Percentiles rank a stretch among this genome's conserved stretches.
Evolutionary conservation across 2,113 vertebrate species (phyloP).

Genomic region (Scalopus aquaticus): DNA sequence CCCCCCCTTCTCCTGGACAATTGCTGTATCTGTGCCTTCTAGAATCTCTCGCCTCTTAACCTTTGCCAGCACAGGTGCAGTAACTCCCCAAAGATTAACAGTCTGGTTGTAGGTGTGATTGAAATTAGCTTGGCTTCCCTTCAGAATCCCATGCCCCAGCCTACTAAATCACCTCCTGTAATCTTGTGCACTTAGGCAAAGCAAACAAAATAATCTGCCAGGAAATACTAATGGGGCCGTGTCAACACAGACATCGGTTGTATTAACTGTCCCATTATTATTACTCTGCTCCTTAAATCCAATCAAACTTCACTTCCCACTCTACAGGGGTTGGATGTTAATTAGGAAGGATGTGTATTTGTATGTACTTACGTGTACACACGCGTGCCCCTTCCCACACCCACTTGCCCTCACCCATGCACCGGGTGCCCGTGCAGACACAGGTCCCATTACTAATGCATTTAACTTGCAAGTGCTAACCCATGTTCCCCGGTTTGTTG

Average conservation of each 20-base stretch:
- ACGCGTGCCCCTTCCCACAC: fast-evolving
- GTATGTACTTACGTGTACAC: not conserved
- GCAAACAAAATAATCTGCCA: constrained; percentile 84
- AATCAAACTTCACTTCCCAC: constrained; percentile 69
- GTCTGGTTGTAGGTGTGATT: constrained; percentile 82
- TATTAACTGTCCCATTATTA: constrained; percentile 81
- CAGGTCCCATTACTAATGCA: not conserved
- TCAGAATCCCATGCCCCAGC: constrained; percentile 64
- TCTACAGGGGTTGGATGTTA: constrained; percentile 76
- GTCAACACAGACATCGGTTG: constrained; percentile 79
- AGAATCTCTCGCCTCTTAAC: constrained; percentile 71
- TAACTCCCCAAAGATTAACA: constrained; percentile 83
- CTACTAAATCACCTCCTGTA: constrained; percentile 78
- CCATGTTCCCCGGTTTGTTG: constrained; percentile 44
- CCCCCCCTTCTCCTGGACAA: constrained; percentile 53
- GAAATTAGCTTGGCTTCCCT: constrained; percentile 77
- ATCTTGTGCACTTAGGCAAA: constrained; percentile 80
- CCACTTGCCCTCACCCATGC: not conserved
- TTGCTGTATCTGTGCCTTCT: constrained; percentile 65
- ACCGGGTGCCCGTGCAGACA: not conserved
- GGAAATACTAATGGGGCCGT: constrained; percentile 75
- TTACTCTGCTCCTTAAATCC: constrained; percentile 77
- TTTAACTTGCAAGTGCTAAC: constrained; percentile 59
- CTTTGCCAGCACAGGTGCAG: constrained; percentile 79
- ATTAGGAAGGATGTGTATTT: constrained; percentile 72